These are phyloP conservation scores for Zaprionus camerounensis DNA, from an alignment of 1,140 invertebrate genomes.

Conservation along the genomic window DNA sequence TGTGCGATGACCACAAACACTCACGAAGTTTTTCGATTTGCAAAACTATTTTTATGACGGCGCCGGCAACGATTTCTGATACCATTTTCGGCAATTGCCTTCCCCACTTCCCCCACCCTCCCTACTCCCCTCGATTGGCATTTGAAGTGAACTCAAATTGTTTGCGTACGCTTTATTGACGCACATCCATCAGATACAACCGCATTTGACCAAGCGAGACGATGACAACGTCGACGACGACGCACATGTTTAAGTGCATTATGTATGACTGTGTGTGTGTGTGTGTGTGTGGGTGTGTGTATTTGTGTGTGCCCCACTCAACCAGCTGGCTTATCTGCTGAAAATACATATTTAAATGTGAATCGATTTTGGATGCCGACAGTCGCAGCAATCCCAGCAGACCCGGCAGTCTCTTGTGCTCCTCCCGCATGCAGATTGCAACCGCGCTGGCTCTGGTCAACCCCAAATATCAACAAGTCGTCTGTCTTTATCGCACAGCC, in stretches of 20 bases:
- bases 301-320: constrained; percentile 25
- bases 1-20: constrained; percentile 32
- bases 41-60: constrained; percentile 57
- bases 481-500: constrained; percentile 7
- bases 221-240: not conserved
- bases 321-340: constrained; percentile 43
- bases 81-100: constrained; percentile 40
- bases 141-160: constrained; percentile 61
- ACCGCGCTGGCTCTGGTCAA: constrained; percentile 58
- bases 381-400: constrained; percentile 4
- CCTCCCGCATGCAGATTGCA: constrained; percentile 2
- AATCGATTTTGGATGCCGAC: constrained; percentile 57
- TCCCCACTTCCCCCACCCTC: not conserved
- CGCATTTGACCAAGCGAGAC: constrained; percentile 7
- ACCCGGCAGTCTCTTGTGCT: not conserved
- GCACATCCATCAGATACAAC: constrained; percentile 59
- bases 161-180: constrained; percentile 55
- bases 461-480: constrained; percentile 60
- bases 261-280: constrained; percentile 27
- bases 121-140: constrained; percentile 21
- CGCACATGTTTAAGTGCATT: constrained; percentile 63
- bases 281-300: too few species aligned
- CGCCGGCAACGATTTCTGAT: constrained; percentile 28
- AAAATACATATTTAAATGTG: constrained; percentile 74
- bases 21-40: constrained; percentile 63